Base-by-base conservation (phyloP, 53 echinoderm and acorn worm genomes). In the Patiria pectinifera region DNA sequence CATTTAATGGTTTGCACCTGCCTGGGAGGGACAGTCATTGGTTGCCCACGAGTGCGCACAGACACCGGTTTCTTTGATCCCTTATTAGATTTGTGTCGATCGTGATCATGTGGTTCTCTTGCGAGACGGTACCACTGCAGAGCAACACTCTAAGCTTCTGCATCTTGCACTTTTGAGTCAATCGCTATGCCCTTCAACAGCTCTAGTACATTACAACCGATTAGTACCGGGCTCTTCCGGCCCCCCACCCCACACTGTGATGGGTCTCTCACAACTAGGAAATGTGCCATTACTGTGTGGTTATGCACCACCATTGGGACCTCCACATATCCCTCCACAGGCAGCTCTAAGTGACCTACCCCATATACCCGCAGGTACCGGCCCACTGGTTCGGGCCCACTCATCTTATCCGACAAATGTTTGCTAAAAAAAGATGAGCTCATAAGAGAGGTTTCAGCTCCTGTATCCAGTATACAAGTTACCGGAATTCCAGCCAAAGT, bases 401-500 rank as follows among this genome's bases (percentile, higher is more conserved):
- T 81, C 9, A 80, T 16, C 12, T 45, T 25, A 4, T 74, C 48
- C 25, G 82, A 21, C 18, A 86, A 62, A 76, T 94, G 12, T n/a
- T 23, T 6, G 10, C 45, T 45, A 71, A 83, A 94, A 15, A 91
- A 53, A 13, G 94, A 76, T 0, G 88, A 60, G 43, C 89, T 88
- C 11, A 94, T 94, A 2, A 94, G 81, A 9, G 92, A 94, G 12
- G 92, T 77, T 82, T 83, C 84, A 3, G 94, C 94, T 1, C 94
- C 94, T 9, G 92, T 92, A 44, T 94, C 94, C 25, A 94, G 25
- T 5, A 94, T 60, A 60, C 87, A 94, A 7, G 21, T 74, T 9
- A 91, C 74, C 24, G 91, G 86, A 25, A 87, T 25, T 18, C 82
- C 94, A 4, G 72, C 83, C 48, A 91, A 69, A 14, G 9, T 83